Base-by-base conservation (phyloP, 2,888 invertebrate genomes). In the Drosophila neonasuta region DNA sequence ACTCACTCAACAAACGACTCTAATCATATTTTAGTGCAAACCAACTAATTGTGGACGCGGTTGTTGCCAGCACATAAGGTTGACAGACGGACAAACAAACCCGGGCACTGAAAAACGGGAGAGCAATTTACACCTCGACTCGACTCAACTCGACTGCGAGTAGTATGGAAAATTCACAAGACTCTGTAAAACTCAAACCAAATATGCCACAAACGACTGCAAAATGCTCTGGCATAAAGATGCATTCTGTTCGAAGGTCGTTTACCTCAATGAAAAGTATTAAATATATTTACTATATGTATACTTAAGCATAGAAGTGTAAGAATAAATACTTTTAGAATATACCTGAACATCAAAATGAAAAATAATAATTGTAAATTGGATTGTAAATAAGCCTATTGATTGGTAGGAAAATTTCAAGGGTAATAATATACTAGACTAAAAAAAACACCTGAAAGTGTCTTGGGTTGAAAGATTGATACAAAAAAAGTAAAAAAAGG, bases 1-100 rank as follows among this genome's bases (percentile, higher is more conserved):
- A 36, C 36, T 36, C 20, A 34, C 48, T 51, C 54, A 13, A 32
- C 44, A 36, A 57, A 49, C 46, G 52, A 48, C 54, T 74, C 77
- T 87, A 87, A 83, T 83, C 75, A 87, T 79, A 82, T 87, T 86
- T 81, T 82, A 87, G 86, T 75, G 71, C 60, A 55, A 66, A 24
- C 44, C 73, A 75, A 77, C 83, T 83, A 86, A 83, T 87, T 87
- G 77, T 56, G 68, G 49, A 63, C 63, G 61, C 63, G 64, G 62
- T 55, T 62, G 39, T 49, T 50, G 39, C 36, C 49, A n/a, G 17
- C 32, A 52, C 51, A 24, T 52, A 8, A 44, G 55, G 64, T 67
- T 68, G 71, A 59, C 65, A 68, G 57, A 64, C 41, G 36, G 20
- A 24, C 41, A 15, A 42, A 55, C 24, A 41, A 36, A 59, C 4